phyloP scores from a whole-genome alignment of 2,113 vertebrate species.

The Mobula birostris region DNA sequence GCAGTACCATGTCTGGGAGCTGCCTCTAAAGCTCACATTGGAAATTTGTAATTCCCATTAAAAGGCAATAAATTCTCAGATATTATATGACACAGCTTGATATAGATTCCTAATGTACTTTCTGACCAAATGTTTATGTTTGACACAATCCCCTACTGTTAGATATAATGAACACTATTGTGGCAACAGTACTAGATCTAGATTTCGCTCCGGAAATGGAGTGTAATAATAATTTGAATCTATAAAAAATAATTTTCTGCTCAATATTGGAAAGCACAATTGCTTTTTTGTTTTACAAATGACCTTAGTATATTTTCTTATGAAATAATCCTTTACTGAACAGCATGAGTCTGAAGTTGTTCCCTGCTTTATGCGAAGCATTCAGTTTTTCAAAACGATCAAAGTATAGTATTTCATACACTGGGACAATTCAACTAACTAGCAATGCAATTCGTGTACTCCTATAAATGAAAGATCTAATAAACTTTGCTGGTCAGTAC shows the following conservation, averaged over 20 bases:
- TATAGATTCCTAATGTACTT: background rate
- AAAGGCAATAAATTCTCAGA: conserved; percentile 18
- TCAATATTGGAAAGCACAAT: conserved; percentile 10
- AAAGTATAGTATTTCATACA: background rate
- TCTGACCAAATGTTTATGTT: conserved; percentile 10
- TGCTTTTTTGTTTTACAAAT: conserved; percentile 37
- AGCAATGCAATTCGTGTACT: background rate
- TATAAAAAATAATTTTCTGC: conserved; percentile 28
- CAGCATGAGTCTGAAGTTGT: conserved; percentile 12
- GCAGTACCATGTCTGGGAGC: conserved; percentile 7
- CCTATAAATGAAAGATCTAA: background rate
- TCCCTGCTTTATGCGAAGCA: conserved; percentile 12
- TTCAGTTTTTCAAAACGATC: background rate
- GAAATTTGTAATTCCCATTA: conserved; percentile 9
- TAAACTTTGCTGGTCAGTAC: background rate
- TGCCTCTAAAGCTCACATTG: background rate
- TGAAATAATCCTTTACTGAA: conserved; percentile 29
- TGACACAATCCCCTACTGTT: conserved; percentile 29
- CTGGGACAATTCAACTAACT: background rate
- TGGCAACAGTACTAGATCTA: conserved; percentile 4
- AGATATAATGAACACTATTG: conserved; percentile 21
- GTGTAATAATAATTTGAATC: conserved; percentile 34
- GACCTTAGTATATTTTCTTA: conserved; percentile 18
- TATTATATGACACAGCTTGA: conserved; percentile 24
- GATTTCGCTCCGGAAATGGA: conserved; percentile 11